A percentile compares a stretch with the other conserved stretches of the same genome.
These are phyloP conservation scores for Bagarius yarrelli DNA, from an alignment of 2,113 vertebrate genomes.

Conservation along the genomic window DNA sequence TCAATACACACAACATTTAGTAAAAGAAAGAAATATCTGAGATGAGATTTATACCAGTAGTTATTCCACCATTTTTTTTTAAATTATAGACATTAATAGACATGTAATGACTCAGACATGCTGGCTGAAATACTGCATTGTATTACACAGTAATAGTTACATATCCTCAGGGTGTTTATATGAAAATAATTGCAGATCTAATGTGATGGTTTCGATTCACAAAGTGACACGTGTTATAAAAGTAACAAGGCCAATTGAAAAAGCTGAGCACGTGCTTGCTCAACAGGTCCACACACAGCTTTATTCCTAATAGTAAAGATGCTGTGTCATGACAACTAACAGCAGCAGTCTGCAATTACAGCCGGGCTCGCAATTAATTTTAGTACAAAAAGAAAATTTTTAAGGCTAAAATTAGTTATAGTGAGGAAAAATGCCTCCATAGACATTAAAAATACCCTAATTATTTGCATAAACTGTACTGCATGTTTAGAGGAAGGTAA, in stretches of 20 bases:
- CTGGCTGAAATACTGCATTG: not conserved
- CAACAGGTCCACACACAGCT: slow-evolving; percentile 25
- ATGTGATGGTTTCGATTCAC: not conserved
- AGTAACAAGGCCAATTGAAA: slow-evolving; percentile 16
- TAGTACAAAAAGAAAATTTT: slow-evolving; percentile 2
- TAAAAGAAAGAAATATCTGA: not conserved
- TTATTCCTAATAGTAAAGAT: slow-evolving; percentile 21
- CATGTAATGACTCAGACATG: not conserved
- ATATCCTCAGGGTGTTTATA: not conserved
- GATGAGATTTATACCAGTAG: not conserved
- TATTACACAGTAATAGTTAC: not conserved
- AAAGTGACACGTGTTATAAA: not conserved
- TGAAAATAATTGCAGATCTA: not conserved
- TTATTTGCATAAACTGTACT: not conserved
- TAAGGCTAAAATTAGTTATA: not conserved
- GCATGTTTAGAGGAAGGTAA: not conserved
- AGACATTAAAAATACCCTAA: not conserved
- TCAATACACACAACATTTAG: not conserved
- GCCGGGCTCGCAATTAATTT: slow-evolving; percentile 6
- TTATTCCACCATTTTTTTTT: not conserved
- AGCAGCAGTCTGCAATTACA: slow-evolving; percentile 11
- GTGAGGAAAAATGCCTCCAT: not conserved
- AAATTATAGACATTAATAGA: not conserved
- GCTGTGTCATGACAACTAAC: slow-evolving; percentile 16
- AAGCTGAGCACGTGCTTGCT: slow-evolving; percentile 7